These are phyloP conservation scores for Chaunax sp. DNA, from an alignment of 2,797 vertebrate genomes.

Conservation along the genomic window DNA sequence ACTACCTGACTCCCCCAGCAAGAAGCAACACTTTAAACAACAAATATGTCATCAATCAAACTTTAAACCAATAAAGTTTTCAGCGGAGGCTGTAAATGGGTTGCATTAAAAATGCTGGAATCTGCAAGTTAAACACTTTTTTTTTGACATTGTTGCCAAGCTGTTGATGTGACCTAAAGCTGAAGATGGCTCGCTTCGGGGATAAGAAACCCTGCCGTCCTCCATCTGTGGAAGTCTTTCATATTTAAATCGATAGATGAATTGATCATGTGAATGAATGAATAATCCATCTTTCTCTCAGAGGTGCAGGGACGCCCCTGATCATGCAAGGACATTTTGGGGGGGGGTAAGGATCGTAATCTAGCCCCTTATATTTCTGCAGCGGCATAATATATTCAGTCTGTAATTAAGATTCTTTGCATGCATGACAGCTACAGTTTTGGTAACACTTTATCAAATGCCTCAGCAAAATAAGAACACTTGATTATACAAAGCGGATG, in stretches of 20 bases:
- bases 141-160: conserved; percentile 9
- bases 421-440: conserved; percentile 40
- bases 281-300: conserved; percentile 48
- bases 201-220: conserved; percentile 8
- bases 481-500: conserved; percentile 63
- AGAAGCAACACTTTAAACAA: conserved; percentile 39
- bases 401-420: conserved; percentile 49
- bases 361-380: conserved; percentile 26
- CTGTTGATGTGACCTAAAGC: conserved; percentile 17
- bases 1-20: conserved; percentile 52
- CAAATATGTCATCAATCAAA: conserved; percentile 57
- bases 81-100: conserved; percentile 29
- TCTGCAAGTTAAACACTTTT: conserved; percentile 27
- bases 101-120: conserved; percentile 32
- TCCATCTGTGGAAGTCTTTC: conserved; percentile 19
- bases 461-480: conserved; percentile 48
- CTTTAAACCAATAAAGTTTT: conserved; percentile 39
- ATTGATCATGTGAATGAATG: conserved; percentile 56
- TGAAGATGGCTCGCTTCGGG: conserved; percentile 8
- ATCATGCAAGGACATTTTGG: conserved; percentile 43
- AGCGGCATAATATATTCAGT: conserved; percentile 34
- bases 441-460: conserved; percentile 52
- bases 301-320: conserved; percentile 23
- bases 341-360: conserved; percentile 24
- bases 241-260: conserved; percentile 46